These are phyloP conservation scores for Ictalurus furcatus DNA, from an alignment of 2,113 vertebrate genomes.

Conservation along the genomic window DNA sequence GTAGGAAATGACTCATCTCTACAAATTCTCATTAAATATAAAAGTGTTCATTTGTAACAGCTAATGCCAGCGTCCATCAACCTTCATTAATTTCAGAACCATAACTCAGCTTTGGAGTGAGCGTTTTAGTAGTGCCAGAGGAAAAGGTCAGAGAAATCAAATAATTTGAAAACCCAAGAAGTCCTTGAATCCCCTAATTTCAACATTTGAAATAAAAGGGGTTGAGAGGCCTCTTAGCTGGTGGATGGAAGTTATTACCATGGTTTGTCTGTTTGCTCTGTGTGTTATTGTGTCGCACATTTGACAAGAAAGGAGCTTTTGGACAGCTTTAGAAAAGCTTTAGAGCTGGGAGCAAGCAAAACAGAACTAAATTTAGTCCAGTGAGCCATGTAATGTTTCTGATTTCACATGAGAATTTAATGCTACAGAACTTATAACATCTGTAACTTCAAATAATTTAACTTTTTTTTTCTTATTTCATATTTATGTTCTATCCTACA, in stretches of 20 bases:
- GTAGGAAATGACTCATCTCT: neutral
- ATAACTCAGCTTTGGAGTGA: slow-evolving; percentile 5
- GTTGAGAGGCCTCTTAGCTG: neutral
- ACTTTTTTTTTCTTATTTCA: neutral
- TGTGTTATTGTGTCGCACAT: slow-evolving; percentile 12
- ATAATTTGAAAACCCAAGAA: slow-evolving; percentile 3
- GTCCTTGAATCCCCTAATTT: slow-evolving; percentile 19
- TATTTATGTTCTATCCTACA: neutral
- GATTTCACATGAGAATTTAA: slow-evolving; percentile 9
- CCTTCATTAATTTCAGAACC: slow-evolving; percentile 6
- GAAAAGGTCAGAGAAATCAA: slow-evolving; percentile 24
- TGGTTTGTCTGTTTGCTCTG: slow-evolving; percentile 8
- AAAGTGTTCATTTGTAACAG: slow-evolving; percentile 2
- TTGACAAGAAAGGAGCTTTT: neutral
- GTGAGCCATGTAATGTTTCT: slow-evolving; percentile 2
- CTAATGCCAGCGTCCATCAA: slow-evolving; percentile 1
- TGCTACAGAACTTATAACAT: neutral
- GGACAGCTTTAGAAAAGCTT: neutral
- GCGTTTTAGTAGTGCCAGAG: slow-evolving; percentile 18
- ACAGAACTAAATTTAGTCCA: neutral
- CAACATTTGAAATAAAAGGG: neutral
- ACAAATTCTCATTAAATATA: neutral
- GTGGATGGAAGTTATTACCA: slow-evolving; percentile 3
- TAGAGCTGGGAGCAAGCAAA: neutral
- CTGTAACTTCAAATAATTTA: neutral